These are phyloP conservation scores for Erpetoichthys calabaricus DNA, from an alignment of 2,797 vertebrate genomes.

Conservation along the genomic window DNA sequence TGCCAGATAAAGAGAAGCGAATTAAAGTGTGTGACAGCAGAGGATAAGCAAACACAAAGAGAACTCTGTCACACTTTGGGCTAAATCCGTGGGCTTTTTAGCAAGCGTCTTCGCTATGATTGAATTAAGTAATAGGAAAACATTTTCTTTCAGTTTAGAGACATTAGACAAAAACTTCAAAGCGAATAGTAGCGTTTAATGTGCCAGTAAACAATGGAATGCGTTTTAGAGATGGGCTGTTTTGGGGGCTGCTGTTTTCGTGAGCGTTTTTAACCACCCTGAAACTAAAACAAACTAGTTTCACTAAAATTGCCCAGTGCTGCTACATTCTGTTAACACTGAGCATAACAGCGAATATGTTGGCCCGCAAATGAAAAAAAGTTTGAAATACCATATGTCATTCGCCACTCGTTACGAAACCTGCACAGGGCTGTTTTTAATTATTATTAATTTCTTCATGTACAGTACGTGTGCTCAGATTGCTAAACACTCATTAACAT, in stretches of 20 bases:
- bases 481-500: no score
- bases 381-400: no score
- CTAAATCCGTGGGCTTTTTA: slow-evolving; percentile 84
- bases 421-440: no score
- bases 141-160: slow-evolving; percentile 98
- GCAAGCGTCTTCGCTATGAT: slow-evolving; percentile 85
- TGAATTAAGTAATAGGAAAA: slow-evolving; percentile 99
- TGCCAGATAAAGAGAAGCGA: slow-evolving; percentile 98
- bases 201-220: slow-evolving; percentile 51
- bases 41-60: slow-evolving; percentile 98
- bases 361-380: no score
- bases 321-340: no score
- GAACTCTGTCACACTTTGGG: slow-evolving; percentile 94
- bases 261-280: no score
- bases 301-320: no score
- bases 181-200: slow-evolving; percentile 66
- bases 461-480: no score
- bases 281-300: no score
- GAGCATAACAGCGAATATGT: no score
- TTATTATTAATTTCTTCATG: no score
- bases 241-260: slow-evolving; percentile 36
- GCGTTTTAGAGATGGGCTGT: slow-evolving; percentile 50
- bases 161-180: slow-evolving; percentile 84
- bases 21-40: slow-evolving; percentile 99
- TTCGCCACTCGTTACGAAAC: no score